phyloP scores from a whole-genome alignment of 2,113 vertebrate genomes.

The Nettapus auritus region DNA sequence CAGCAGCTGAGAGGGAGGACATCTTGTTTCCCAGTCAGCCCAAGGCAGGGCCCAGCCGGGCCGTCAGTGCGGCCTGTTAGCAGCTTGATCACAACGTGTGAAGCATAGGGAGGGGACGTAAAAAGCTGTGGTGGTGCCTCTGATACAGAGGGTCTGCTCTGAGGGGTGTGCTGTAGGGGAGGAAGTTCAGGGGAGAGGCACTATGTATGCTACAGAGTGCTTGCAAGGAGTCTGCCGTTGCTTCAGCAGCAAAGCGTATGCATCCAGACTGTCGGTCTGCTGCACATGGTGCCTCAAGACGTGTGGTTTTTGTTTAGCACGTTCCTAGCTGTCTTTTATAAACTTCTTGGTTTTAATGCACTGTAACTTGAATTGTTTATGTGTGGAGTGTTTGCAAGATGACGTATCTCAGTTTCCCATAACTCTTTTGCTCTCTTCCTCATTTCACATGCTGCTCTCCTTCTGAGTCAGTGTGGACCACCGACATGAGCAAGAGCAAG shows the following conservation, averaged over 20 bases:
- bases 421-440: neutral
- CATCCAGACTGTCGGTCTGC: neutral
- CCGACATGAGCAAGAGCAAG: neutral
- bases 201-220: neutral
- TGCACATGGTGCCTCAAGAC: neutral
- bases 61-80: accelerated
- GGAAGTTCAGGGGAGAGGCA: neutral
- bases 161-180: neutral
- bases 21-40: neutral
- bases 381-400: neutral
- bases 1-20: neutral
- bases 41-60: neutral
- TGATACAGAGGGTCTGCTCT: neutral
- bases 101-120: neutral
- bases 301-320: neutral
- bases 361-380: neutral
- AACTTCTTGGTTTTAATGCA: neutral
- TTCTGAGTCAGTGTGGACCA: neutral
- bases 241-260: neutral
- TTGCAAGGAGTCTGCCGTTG: neutral
- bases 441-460: neutral
- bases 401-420: neutral
- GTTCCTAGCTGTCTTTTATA: neutral
- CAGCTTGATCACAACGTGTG: neutral
- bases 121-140: neutral